phyloP scores from a whole-genome alignment of 1,140 invertebrate genomes.

The Cheumatopsyche charites region DNA sequence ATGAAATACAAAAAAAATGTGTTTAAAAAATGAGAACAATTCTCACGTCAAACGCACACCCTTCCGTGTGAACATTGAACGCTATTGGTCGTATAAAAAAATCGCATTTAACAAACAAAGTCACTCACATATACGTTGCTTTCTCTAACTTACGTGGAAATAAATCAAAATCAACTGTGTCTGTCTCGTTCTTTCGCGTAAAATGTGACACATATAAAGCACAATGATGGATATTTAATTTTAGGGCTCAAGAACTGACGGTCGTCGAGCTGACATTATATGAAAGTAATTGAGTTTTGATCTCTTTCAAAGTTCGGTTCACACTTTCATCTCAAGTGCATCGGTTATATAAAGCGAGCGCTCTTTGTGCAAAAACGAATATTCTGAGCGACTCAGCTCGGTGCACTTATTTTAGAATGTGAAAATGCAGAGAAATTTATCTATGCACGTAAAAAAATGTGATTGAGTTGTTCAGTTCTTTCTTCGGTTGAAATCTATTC shows the following conservation, averaged over 20 bases:
- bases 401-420: conserved; percentile 25
- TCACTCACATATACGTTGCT: conserved; percentile 34
- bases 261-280: neutral
- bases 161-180: conserved; percentile 46
- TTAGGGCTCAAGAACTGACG: conserved; percentile 2
- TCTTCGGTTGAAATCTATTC: no score
- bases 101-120: conserved; percentile 33
- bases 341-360: conserved; percentile 1
- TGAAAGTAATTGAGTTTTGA: no score
- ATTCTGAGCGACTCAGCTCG: neutral
- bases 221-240: conserved; percentile 37
- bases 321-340: neutral
- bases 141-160: conserved; percentile 38
- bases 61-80: conserved; percentile 31
- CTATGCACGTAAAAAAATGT: no score
- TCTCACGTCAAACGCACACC: conserved; percentile 21
- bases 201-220: conserved; percentile 37
- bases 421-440: conserved; percentile 1
- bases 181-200: conserved; percentile 42
- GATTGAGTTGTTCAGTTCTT: no score
- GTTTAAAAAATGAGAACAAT: conserved; percentile 4
- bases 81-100: conserved; percentile 42
- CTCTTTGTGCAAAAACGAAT: neutral
- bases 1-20: neutral
- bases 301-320: no score